These are phyloP conservation scores for Trinectes maculatus DNA, from an alignment of 2,113 vertebrate species.

Conservation along the genomic window DNA sequence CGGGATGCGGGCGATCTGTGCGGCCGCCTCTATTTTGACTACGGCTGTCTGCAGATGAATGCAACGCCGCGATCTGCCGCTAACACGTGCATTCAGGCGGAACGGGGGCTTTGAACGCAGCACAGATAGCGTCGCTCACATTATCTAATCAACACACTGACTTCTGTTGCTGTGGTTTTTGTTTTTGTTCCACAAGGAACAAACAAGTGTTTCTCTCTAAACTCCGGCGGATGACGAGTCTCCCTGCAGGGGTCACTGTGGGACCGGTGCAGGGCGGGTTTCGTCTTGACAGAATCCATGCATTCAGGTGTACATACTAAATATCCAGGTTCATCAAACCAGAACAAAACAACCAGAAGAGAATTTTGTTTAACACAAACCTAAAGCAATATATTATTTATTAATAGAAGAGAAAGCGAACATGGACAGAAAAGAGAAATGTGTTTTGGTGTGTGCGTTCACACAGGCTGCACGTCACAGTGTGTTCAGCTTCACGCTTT, in stretches of 20 bases:
- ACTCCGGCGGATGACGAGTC: constrained; percentile 22
- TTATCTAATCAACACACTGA: constrained; percentile 53
- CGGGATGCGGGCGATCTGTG: constrained; percentile 75
- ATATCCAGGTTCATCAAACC: too few relatives aligned
- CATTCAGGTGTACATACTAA: too few relatives aligned
- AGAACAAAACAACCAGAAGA: too few relatives aligned
- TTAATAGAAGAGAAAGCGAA: too few relatives aligned
- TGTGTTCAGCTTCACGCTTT: background rate
- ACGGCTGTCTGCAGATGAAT: constrained; percentile 73
- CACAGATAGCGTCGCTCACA: constrained; percentile 54
- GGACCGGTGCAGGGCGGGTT: too few relatives aligned
- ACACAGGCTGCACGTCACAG: too few relatives aligned
- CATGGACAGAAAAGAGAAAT: too few relatives aligned
- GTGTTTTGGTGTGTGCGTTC: too few relatives aligned
- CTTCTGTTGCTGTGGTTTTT: constrained; percentile 68
- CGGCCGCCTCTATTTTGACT: constrained; percentile 79
- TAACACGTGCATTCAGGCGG: constrained; percentile 56
- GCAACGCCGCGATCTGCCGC: constrained; percentile 43
- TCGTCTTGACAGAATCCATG: too few relatives aligned
- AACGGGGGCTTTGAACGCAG: constrained; percentile 73
- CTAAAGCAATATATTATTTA: too few relatives aligned
- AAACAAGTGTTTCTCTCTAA: constrained; percentile 68
- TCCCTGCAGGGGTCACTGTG: too few relatives aligned
- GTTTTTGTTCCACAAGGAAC: constrained; percentile 51
- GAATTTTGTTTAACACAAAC: too few relatives aligned